Evolutionary conservation across 2,888 invertebrate species (phyloP), one percentile per base, ranked within the genome.

Genomic region (Alloscopus bannaensis): DNA sequence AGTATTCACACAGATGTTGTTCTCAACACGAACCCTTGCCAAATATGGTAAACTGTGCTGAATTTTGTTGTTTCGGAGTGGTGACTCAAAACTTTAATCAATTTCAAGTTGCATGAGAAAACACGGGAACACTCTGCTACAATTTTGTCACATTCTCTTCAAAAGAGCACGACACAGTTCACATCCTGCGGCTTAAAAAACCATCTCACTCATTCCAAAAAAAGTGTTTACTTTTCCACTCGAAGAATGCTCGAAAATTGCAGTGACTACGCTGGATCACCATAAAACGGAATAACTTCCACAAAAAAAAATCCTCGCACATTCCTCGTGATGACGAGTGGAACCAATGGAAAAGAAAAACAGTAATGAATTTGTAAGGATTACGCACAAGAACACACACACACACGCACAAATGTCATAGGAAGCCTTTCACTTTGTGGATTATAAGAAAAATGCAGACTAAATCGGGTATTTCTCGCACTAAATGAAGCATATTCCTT

Each of bases 401-500:
- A 50, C 40, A 50, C 42, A 62, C 62, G 60, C 71, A 62, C 62
- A 71, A 73, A 71, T n/a, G n/a, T n/a, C n/a, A n/a, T 20, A 52
- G 62, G 57, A 40, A 59, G 52, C 73, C n/a, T 73, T 65, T 73
- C 73, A 65, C 73, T 64, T 65, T 73, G 64, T 69, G 69, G 57
- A 69, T 69, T 69, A 69, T 8, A 52, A 55, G 40, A 6, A 52
- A 50, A 22, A n/a, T n/a, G n/a, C n/a, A n/a, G n/a, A n/a, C n/a
- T n/a, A n/a, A n/a, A n/a, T n/a, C n/a, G n/a, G n/a, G n/a, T n/a
- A n/a, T n/a, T n/a, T n/a, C n/a, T n/a, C n/a, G n/a, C n/a, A n/a
- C 4, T 47, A 47, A 36, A 18, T 18, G 18, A 16, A 64, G 28
- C 64, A 47, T 47, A 45, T 42, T 6, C 22, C 45, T 64, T 18